Evolutionary conservation across 64 coral and sea anemone genomes (phyloP), one percentile per base, ranked within the genome.

Genomic region (Acropora tenuis): DNA sequence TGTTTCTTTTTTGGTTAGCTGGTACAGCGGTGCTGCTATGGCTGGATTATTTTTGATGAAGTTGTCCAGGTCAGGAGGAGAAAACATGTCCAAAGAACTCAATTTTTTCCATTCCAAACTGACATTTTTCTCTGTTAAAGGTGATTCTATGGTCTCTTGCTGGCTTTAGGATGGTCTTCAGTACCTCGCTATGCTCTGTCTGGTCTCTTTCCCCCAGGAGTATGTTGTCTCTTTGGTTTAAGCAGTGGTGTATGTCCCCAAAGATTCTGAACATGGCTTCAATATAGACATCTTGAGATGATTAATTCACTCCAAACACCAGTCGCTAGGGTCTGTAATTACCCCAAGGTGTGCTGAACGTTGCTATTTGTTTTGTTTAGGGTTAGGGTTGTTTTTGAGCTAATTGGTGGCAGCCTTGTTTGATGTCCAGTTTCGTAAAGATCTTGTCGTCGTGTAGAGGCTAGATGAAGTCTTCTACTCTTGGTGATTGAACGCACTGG

Each of bases 51-150:
- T 43, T 5, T 43, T 16, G 41, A 90, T 90, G 88, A 90, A 80
- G 15, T 79, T 90, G 48, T 71, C 47, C 13, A 59, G 75, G 52
- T 46, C 63, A 90, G 11, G 75, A 76, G 77, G 57, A 86, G 48
- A 95, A 95, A 0, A 86, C 80, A 66, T 89, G 86, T 43, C 86
- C 90, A 71, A 89, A 96, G 69, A 96, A 92, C 48, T 92, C 73
- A 5, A 92, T 96, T 42, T 96, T 57, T 16, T 92, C 80, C 19
- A 80, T 92, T 47, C 68, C 78, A 43, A 96, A 96, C 61, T 92
- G 12, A 15, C 83, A 73, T 53, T 77, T 74, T 7, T 88, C 48
- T 78, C 76, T 8, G 43, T 89, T 89, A 50, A 89, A 89, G 1
- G 87, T 89, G 49, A 79, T 63, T 44, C 75, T 76, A 12, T 50